A percentile compares a stretch with the other conserved stretches of the same genome.
phyloP scores from a whole-genome alignment of 2,888 invertebrate species.

The Leucozona laternaria region DNA sequence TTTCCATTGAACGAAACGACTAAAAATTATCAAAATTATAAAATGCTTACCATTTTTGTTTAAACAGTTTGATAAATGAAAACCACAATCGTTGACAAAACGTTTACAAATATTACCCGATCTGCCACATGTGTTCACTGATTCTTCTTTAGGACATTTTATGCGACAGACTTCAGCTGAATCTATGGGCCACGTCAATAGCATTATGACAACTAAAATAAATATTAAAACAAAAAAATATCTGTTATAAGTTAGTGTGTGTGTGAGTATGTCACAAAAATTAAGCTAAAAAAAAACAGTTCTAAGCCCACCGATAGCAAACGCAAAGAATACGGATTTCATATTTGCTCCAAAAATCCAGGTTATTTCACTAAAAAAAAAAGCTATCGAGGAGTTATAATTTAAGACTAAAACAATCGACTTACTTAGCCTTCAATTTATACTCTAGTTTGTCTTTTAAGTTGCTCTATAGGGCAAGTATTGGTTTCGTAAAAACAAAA shows the following conservation, averaged over 20 bases:
- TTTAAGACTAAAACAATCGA: background rate
- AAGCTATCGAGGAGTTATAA: background rate
- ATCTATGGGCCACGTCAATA: background rate
- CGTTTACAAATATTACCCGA: constrained; percentile 11
- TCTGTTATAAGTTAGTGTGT: background rate
- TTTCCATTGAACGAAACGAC: no score
- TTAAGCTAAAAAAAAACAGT: background rate
- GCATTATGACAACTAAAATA: background rate
- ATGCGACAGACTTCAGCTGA: background rate
- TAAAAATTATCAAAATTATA: background rate
- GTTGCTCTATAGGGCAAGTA: no score
- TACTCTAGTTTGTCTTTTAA: background rate
- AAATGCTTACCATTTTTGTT: background rate
- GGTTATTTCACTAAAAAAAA: background rate
- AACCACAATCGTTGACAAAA: background rate
- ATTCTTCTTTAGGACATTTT: background rate
- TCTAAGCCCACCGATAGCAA: background rate
- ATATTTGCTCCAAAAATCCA: background rate
- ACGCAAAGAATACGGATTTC: background rate
- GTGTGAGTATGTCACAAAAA: background rate
- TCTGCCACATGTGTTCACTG: constrained; percentile 3
- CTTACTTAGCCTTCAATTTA: background rate
- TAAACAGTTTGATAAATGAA: background rate
- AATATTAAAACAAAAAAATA: background rate
- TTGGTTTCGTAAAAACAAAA: no score